A percentile compares a stretch with the other conserved stretches of the same genome.
Conservation (phyloP, 2,113 vertebrate species). For the Myiozetetes cayanensis region DNA sequence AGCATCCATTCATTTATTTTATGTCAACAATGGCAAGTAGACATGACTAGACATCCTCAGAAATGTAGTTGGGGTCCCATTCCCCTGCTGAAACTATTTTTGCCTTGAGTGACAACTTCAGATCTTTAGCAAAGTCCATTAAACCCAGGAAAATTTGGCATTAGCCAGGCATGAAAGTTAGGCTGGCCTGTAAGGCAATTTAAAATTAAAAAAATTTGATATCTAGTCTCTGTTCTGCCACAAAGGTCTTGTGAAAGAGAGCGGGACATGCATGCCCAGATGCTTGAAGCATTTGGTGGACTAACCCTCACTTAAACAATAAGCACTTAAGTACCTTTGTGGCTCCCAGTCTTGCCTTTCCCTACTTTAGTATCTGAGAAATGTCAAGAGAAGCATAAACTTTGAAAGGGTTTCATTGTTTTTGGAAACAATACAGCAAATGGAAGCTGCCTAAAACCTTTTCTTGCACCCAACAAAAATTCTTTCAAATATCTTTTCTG, state of each 20-base stretch:
- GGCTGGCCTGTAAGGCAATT: not conserved
- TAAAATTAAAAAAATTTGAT: not conserved
- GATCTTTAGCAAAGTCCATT: not conserved
- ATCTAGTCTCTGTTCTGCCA: not conserved
- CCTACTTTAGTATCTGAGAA: not conserved
- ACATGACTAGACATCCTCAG: not conserved
- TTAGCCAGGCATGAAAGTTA: not conserved
- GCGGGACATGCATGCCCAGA: not conserved
- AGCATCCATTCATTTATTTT: not conserved
- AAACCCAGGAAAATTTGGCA: not conserved
- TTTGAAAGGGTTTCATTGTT: not conserved
- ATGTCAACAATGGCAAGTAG: not conserved
- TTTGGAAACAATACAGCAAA: constrained; percentile 12
- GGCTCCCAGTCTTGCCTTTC: not conserved
- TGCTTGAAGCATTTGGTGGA: constrained; percentile 9
- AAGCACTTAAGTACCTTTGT: constrained; percentile 19
- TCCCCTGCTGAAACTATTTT: not conserved
- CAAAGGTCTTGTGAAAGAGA: not conserved
- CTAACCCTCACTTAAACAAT: not conserved
- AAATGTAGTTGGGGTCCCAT: not conserved
- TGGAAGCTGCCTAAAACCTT: not conserved
- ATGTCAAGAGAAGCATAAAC: constrained; percentile 22
- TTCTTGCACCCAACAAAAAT: not conserved
- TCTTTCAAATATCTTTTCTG: not conserved
- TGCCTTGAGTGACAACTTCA: not conserved